Percentiles rank a stretch among this genome's conserved stretches.
Conservation (phyloP, 2,888 invertebrate species). For the Pseudococcus longispinus region DNA sequence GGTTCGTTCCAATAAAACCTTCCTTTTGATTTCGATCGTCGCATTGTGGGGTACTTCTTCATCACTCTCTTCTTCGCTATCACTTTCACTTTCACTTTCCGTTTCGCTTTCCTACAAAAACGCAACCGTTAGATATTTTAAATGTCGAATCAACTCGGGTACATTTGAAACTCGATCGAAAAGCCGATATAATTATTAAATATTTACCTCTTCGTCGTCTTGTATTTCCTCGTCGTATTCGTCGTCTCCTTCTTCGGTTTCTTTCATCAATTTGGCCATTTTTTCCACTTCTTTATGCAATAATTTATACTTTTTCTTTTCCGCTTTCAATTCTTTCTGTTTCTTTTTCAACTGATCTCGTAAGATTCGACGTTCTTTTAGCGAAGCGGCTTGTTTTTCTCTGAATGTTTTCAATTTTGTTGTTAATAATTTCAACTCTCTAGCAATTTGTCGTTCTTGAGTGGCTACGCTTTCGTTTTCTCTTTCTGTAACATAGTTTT, state of each 20-base stretch:
- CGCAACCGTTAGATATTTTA: not conserved
- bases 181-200: not conserved
- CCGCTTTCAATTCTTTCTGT: slow-evolving; percentile 77
- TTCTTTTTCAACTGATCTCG: slow-evolving; percentile 83
- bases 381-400: slow-evolving; percentile 75
- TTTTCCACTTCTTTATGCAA: slow-evolving; percentile 88
- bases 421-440: slow-evolving; percentile 74
- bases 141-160: too few species aligned
- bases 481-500: slow-evolving; percentile 40
- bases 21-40: slow-evolving; percentile 72
- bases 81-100: slow-evolving; percentile 71
- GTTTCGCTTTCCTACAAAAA: slow-evolving; percentile 64
- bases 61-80: slow-evolving; percentile 73
- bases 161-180: too few species aligned
- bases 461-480: slow-evolving; percentile 67
- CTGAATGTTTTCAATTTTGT: slow-evolving; percentile 65
- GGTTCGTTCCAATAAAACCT: slow-evolving; percentile 67
- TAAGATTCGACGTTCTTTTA: slow-evolving; percentile 78
- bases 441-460: slow-evolving; percentile 66
- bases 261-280: slow-evolving; percentile 88
- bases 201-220: slow-evolving; percentile 63
- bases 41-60: slow-evolving; percentile 73
- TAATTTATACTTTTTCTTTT: slow-evolving; percentile 81
- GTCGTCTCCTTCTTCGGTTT: slow-evolving; percentile 75
- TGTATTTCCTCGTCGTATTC: slow-evolving; percentile 73